Percentiles rank a stretch among this genome's conserved stretches.
Evolutionary conservation across 1,140 invertebrate genomes (phyloP).

Genomic region (Heliconius himera): DNA sequence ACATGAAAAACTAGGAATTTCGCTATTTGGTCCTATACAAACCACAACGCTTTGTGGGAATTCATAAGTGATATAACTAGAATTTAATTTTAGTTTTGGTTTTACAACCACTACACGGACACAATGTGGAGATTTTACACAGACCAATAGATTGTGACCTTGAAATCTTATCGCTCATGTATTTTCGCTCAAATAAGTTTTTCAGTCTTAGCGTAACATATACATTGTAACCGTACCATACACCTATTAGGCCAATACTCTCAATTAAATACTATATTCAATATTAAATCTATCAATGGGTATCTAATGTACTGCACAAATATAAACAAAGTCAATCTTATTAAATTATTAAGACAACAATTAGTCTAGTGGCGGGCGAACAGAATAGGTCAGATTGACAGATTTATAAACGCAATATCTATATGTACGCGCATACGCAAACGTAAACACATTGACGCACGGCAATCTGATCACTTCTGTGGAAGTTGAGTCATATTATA

Average conservation of each 20-base stretch:
- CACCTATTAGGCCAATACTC: conserved; percentile 42
- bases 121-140: not conserved
- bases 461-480: conserved; percentile 58
- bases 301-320: conserved; percentile 54
- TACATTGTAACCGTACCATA: conserved; percentile 58
- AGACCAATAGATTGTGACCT: not conserved
- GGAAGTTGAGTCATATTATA: conserved; percentile 46
- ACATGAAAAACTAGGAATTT: too few relatives aligned
- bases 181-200: not conserved
- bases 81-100: too few relatives aligned
- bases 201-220: conserved; percentile 1
- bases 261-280: conserved; percentile 22
- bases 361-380: conserved; percentile 52
- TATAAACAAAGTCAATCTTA: conserved; percentile 64
- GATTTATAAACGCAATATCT: conserved; percentile 23
- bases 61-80: too few relatives aligned
- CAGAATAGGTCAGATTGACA: conserved; percentile 59
- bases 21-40: too few relatives aligned
- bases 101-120: too few relatives aligned
- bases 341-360: conserved; percentile 60
- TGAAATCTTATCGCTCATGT: too few relatives aligned
- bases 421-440: conserved; percentile 24
- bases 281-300: conserved; percentile 39
- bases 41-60: too few relatives aligned
- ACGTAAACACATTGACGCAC: conserved; percentile 19